Evolutionary conservation across 2,888 invertebrate species (phyloP), one percentile per base, ranked within the genome.

Genomic region (Pyrrhia umbra): DNA sequence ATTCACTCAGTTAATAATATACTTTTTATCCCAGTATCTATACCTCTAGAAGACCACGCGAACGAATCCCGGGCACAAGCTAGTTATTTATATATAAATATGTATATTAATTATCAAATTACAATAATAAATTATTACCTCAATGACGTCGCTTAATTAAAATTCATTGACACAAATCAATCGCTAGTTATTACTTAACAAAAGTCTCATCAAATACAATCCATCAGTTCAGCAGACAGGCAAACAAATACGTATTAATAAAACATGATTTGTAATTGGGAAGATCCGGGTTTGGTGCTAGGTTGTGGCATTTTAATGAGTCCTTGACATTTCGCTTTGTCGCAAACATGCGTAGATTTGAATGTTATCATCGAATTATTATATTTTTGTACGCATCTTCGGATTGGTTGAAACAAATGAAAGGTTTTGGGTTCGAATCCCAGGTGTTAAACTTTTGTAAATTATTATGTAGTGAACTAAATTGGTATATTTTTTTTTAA

Each of bases 261-360:
- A 67, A 67, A 59, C 59, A 58, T 65, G 52, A 56, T 54, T 55
- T 59, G 16, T 71, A 30, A 62, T 66, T 77, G 60, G 51, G 46
- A 49, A 55, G 64, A 60, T 74, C 74, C 75, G 75, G 64, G 62
- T 77, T 61, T 13, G 68, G n/a, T 42, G 50, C 40, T 63, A 37
- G 34, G 2, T 2, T 49, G 34, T 39, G 65, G 57, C 59, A 70
- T 72, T 68, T 68, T 56, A 52, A 51, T 52, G 2, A 16, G 18
- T 0, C 77, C 74, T 74, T 76, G 77, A 67, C 77, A 76, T 76
- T 77, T 62, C 0, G 18, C 2, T 0, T 68, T 74, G 73, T 68
- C 75, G 20, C 42, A 5, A 47, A 58, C 6, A 39, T 54, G 52
- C 64, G 71, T 56, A 4, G 13, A 46, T 62, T 55, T 66, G 1